These are phyloP conservation scores for Euphydryas editha DNA, from an alignment of 2,888 invertebrate species.

Conservation along the genomic window DNA sequence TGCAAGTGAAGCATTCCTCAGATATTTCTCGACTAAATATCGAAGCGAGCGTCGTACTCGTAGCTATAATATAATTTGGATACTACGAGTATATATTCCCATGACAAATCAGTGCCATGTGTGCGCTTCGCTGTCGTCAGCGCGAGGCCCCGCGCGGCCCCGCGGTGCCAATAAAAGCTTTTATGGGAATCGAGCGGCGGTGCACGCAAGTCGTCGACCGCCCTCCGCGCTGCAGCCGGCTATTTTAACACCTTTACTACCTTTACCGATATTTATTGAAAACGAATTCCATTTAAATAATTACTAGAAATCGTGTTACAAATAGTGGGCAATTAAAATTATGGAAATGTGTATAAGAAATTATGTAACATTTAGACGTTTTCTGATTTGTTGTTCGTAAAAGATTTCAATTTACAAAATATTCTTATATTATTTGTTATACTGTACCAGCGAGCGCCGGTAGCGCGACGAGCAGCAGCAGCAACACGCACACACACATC, in stretches of 20 bases:
- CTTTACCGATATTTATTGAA: not conserved
- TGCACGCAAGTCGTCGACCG: slow-evolving; percentile 12
- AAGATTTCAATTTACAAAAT: not conserved
- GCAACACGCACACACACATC: slow-evolving; percentile 49
- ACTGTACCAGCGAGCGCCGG: slow-evolving; percentile 62
- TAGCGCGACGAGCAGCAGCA: slow-evolving; percentile 60
- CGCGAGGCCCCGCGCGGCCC: slow-evolving; percentile 12
- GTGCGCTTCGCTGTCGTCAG: slow-evolving; percentile 17
- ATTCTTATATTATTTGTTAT: not conserved
- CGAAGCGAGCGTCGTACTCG: not conserved
- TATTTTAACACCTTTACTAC: slow-evolving; percentile 10
- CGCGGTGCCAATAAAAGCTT: slow-evolving; percentile 41
- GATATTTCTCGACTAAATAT: not conserved
- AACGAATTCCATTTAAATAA: not conserved
- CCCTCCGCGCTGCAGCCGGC: slow-evolving; percentile 6
- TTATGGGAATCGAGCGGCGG: slow-evolving; percentile 39
- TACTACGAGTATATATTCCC: slow-evolving; percentile 15
- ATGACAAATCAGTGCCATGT: slow-evolving; percentile 28
- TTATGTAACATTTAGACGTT: not conserved
- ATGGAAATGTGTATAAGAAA: not conserved
- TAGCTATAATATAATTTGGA: slow-evolving; percentile 2
- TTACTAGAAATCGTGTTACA: not conserved
- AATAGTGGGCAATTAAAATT: not conserved
- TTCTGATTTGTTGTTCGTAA: no score
- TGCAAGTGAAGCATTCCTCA: not conserved